phyloP scores from a whole-genome alignment of 1,140 invertebrate genomes.

The Habropoda laboriosa region DNA sequence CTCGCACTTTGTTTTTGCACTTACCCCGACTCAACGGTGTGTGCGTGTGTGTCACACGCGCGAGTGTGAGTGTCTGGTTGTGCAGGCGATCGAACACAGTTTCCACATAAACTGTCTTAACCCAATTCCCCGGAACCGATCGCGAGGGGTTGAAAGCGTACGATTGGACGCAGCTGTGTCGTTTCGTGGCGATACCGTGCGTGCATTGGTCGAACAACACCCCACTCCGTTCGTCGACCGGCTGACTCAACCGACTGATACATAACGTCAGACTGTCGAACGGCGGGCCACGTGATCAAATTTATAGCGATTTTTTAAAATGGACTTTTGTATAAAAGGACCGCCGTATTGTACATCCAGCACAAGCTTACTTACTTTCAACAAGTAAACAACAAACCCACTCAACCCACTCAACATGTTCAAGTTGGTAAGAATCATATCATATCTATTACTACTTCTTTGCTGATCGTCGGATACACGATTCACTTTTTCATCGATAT shows the following conservation, averaged over 20 bases:
- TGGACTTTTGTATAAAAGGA: slow-evolving; percentile 75
- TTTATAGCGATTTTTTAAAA: slow-evolving; percentile 73
- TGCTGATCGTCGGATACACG: no score
- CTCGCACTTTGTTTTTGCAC: neutral
- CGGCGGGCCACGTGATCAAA: slow-evolving; percentile 70
- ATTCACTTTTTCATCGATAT: no score
- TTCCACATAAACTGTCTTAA: slow-evolving; percentile 53
- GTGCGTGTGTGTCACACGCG: slow-evolving; percentile 5
- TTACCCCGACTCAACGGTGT: slow-evolving; percentile 3
- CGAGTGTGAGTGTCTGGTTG: neutral
- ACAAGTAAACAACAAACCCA: slow-evolving; percentile 75
- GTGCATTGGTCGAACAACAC: slow-evolving; percentile 48
- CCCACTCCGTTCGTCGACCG: slow-evolving; percentile 48
- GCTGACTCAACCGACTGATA: slow-evolving; percentile 73
- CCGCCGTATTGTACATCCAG: slow-evolving; percentile 45
- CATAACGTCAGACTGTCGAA: slow-evolving; percentile 73
- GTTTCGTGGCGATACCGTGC: slow-evolving; percentile 54
- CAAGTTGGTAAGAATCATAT: slow-evolving; percentile 79
- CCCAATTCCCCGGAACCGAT: slow-evolving; percentile 54
- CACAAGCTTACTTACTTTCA: slow-evolving; percentile 76
- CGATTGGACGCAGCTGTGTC: slow-evolving; percentile 59
- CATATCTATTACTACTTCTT: neutral
- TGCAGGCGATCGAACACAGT: slow-evolving; percentile 15
- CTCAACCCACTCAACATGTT: slow-evolving; percentile 78
- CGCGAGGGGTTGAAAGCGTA: slow-evolving; percentile 70